A percentile compares a stretch with the other conserved stretches of the same genome.
Evolutionary conservation across 1,140 invertebrate genomes (phyloP).

Genomic region (Lamellibrachia luymesi): DNA sequence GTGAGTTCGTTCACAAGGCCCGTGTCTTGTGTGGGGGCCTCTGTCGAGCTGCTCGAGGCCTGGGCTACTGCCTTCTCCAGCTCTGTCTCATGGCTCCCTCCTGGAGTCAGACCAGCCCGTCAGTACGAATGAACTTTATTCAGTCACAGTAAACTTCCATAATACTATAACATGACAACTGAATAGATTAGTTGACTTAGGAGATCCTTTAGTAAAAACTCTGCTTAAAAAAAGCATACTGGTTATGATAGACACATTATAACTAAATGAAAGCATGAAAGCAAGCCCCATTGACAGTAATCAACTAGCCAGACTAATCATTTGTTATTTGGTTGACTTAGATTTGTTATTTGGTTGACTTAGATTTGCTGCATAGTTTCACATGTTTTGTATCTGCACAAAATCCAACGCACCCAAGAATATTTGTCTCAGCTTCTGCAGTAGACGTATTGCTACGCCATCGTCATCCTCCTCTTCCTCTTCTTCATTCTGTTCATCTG

Average conservation of each 20-base stretch:
- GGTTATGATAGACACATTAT: background rate
- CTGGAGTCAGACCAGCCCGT: background rate
- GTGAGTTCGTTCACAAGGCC: slow-evolving; percentile 35
- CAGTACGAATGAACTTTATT: too few species aligned
- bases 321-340: background rate
- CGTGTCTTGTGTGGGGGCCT: background rate
- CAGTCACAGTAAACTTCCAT: too few species aligned
- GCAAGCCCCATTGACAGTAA: background rate
- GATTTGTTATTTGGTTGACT: background rate
- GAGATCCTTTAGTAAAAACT: background rate
- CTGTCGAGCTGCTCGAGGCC: background rate
- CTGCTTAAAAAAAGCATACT: background rate
- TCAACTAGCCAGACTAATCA: background rate
- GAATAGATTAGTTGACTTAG: too few species aligned
- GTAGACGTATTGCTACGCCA: background rate
- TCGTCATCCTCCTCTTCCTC: slow-evolving; percentile 44
- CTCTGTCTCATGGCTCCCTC: background rate
- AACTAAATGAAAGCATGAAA: background rate
- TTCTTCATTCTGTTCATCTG: slow-evolving; percentile 37
- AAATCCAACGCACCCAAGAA: background rate
- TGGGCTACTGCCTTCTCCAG: background rate
- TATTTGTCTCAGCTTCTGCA: background rate
- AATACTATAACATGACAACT: too few species aligned
- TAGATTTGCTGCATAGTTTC: background rate
- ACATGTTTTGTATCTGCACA: background rate